Conservation (phyloP, 2,113 vertebrate genomes). For the Salvelinus fontinalis region DNA sequence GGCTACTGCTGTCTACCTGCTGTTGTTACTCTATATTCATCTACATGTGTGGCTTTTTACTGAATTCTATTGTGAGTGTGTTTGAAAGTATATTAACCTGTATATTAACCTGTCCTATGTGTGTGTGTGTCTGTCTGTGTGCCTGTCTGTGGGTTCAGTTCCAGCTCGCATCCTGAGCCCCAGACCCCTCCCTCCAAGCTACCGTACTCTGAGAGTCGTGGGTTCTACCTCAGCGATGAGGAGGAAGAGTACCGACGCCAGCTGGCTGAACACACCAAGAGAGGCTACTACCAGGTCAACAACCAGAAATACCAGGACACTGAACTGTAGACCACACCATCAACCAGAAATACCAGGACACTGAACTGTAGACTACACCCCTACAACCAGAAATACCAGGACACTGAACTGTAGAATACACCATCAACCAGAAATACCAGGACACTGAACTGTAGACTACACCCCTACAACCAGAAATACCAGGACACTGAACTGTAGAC, state of each 20-base stretch:
- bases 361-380: too few relatives aligned
- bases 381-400: too few relatives aligned
- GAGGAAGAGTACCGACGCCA: constrained; percentile 75
- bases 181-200: constrained; percentile 77
- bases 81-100: too few relatives aligned
- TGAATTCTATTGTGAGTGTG: neutral
- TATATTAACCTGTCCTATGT: too few relatives aligned
- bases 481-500: too few relatives aligned
- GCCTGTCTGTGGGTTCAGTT: constrained; percentile 39
- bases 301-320: constrained; percentile 56
- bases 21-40: neutral
- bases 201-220: constrained; percentile 68
- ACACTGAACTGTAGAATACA: too few relatives aligned
- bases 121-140: neutral
- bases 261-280: constrained; percentile 76
- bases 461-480: too few relatives aligned
- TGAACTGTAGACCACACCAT: too few relatives aligned
- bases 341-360: too few relatives aligned
- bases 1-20: neutral
- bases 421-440: too few relatives aligned
- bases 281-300: constrained; percentile 76
- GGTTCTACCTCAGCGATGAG: constrained; percentile 69
- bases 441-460: too few relatives aligned
- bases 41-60: neutral
- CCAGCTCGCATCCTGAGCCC: constrained; percentile 79